A percentile compares a stretch with the other conserved stretches of the same genome.
phyloP scores from a whole-genome alignment of 2,888 invertebrate genomes.

The Sinhomidia bicolor region DNA sequence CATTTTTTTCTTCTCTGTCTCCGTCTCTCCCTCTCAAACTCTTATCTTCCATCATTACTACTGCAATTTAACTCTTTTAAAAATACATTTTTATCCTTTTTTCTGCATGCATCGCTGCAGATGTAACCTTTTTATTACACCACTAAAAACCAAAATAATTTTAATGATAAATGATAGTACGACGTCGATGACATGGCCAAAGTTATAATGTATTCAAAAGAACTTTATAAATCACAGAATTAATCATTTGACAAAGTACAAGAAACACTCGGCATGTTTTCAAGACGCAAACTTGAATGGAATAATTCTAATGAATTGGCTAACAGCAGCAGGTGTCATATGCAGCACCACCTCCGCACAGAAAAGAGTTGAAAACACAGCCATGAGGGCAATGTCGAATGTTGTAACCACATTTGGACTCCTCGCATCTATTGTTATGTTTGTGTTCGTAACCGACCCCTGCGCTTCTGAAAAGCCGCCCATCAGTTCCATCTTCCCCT shows the following conservation, averaged over 20 bases:
- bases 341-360: slow-evolving; percentile 68
- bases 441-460: slow-evolving; percentile 72
- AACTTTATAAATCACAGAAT: slow-evolving; percentile 35
- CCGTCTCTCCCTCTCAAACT: too few species aligned
- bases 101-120: background rate
- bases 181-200: background rate
- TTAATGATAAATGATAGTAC: slow-evolving; percentile 1
- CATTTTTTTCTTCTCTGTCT: background rate
- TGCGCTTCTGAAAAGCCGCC: slow-evolving; percentile 52
- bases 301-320: slow-evolving; percentile 2
- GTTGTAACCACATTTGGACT: slow-evolving; percentile 76
- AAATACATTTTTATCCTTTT: background rate
- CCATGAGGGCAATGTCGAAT: slow-evolving; percentile 77
- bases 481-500: slow-evolving; percentile 69
- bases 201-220: background rate
- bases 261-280: background rate
- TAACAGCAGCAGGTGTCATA: slow-evolving; percentile 76
- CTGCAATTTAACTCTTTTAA: too few species aligned
- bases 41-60: too few species aligned
- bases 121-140: background rate
- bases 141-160: background rate
- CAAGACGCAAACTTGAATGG: background rate
- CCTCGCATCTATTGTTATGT: slow-evolving; percentile 71
- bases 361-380: slow-evolving; percentile 75
- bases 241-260: slow-evolving; percentile 11